Evolutionary conservation across 2,888 invertebrate species (phyloP), one percentile per base, ranked within the genome.

Genomic region (Electrophaes corylata): DNA sequence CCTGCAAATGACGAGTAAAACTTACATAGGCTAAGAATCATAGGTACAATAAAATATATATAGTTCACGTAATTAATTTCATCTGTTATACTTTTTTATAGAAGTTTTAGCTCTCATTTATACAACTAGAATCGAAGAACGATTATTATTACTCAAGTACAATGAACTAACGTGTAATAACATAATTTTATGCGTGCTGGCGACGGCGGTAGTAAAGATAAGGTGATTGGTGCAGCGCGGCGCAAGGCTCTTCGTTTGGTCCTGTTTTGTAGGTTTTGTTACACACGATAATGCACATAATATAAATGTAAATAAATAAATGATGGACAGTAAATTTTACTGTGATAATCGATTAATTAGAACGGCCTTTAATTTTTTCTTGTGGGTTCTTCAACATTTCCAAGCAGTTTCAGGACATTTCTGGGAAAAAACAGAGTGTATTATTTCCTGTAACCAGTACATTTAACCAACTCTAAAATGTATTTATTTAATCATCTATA

Each of bases 331-430:
- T n/a, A n/a, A n/a, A n/a, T n/a, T n/a, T n/a, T n/a, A n/a, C n/a
- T n/a, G n/a, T n/a, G n/a, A 18, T 41, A 43, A 23, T n/a, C 1
- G n/a, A 23, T 20, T 33, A n/a, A n/a, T 33, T 33, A n/a, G 4
- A 29, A 29, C 14, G 1, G 35, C 3, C n/a, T 12, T 12, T 23
- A 5, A 16, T 2, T 12, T 41, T 18, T 6, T 6, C 6, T 31
- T 23, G 35, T 14, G 3, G 43, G 39, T 45, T 46, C 16, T 57
- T 66, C 67, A 83, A 58, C 84, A 87, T 54, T 79, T 83, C 84
- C 85, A 86, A 0, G 81, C 73, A 0, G 78, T 67, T 3, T 77
- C 69, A 0, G 90, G 88, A 64, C 90, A 90, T 86, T 86, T 86
- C 85, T 86, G 85, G 26, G 60, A 84, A 86, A 64, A 63, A 64